Conservation (phyloP, 2,797 vertebrate genomes). For the Diplodus puntazzo region DNA sequence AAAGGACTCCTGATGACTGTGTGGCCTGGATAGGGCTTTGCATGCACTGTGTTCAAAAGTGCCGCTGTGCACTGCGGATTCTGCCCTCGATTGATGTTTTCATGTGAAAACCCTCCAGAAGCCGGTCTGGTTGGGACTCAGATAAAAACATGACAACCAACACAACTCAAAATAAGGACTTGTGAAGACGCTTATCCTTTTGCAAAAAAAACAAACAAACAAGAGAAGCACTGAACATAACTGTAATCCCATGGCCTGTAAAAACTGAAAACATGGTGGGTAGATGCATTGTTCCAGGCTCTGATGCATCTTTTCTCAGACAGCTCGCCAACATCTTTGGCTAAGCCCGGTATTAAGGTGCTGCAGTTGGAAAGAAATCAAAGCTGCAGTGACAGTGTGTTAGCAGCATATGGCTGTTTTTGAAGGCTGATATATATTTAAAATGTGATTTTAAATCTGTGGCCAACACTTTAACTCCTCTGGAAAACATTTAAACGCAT, state of each 20-base stretch:
- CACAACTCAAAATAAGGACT: slow-evolving; percentile 1
- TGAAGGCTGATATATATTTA: neutral
- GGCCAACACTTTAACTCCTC: no score
- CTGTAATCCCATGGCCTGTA: slow-evolving; percentile 28
- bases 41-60: slow-evolving; percentile 37
- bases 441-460: neutral
- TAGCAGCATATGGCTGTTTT: neutral
- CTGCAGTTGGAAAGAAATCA: slow-evolving; percentile 38
- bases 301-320: slow-evolving; percentile 35
- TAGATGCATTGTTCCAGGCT: slow-evolving; percentile 39
- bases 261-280: neutral
- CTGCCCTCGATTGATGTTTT: slow-evolving; percentile 51
- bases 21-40: slow-evolving; percentile 43
- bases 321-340: slow-evolving; percentile 29
- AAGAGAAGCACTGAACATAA: neutral
- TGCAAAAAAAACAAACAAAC: slow-evolving; percentile 9
- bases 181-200: slow-evolving; percentile 29
- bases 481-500: neutral
- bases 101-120: slow-evolving; percentile 50
- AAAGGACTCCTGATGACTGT: slow-evolving; percentile 37
- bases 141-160: slow-evolving; percentile 36
- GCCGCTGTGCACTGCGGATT: slow-evolving; percentile 33
- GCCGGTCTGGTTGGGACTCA: slow-evolving; percentile 29
- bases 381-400: slow-evolving; percentile 24
- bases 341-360: slow-evolving; percentile 47